Base-by-base conservation (phyloP, 2,888 invertebrate species). In the Lasius fuliginosus region DNA sequence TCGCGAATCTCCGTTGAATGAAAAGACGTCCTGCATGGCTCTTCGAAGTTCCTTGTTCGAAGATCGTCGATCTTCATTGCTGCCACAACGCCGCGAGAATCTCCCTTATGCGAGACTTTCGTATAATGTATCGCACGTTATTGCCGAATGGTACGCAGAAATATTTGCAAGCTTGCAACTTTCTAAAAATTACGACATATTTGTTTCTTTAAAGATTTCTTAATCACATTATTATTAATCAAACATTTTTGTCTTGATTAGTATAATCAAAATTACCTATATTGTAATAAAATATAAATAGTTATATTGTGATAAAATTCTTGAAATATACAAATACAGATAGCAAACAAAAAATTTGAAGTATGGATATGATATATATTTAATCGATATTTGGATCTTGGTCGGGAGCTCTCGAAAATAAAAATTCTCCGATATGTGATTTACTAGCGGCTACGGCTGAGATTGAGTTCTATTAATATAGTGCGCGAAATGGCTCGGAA, bases 401-500 rank as follows among this genome's bases (percentile, higher is more conserved):
- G 68, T 68, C 60, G 68, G 33, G 33, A 46, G 33, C 27, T 60
- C 5, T 79, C 6, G 27, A 71, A 71, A 79, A 36, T 46, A 62
- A 71, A 60, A 62, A 18, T 60, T 49, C 0, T 1, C 27, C 15
- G 30, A 46, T 58, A 68, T 42, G 33, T 30, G 36, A 71, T 58
- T 82, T 46, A 58, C 30, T 3, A 18, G 33, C 81, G 42, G 11
- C 30, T 30, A 71, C 30, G 3, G 40, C 49, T 46, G 73, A 71
- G 82, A 89, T 87, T 79, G 75, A 73, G 60, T 82, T 89, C 89
- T 86, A 90, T 86, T 88, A 87, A 89, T 90, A 87, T 79, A 67
- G 74, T 18, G 42, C 42, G 74, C 69, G 88, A 88, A 89, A 90
- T 74, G 74, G 79, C 62, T 81, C 62, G 88, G 67, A 88, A 87